Percentiles rank a stretch among this genome's conserved stretches.
These are phyloP conservation scores for Microctonus brassicae DNA, from an alignment of 2,888 invertebrate species.

Conservation along the genomic window DNA sequence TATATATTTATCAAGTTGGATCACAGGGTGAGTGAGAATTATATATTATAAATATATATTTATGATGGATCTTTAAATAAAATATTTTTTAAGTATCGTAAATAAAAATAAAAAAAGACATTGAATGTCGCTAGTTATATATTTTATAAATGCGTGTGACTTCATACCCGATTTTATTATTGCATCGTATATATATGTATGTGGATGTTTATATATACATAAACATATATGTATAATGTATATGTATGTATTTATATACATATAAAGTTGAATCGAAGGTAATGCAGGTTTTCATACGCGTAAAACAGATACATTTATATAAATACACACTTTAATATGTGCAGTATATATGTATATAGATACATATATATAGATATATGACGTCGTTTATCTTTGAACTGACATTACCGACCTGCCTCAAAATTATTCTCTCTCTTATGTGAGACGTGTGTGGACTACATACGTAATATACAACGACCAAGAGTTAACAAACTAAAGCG, in stretches of 20 bases:
- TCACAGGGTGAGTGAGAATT: too few species aligned
- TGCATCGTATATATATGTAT: too few species aligned
- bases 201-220: too few species aligned
- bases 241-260: neutral
- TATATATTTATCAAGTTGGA: too few species aligned
- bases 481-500: neutral
- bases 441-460: neutral
- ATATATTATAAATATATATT: neutral
- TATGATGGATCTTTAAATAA: neutral
- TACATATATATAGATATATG: conserved; percentile 34
- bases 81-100: neutral
- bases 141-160: too few species aligned
- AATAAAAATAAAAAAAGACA: neutral
- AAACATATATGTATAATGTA: too few species aligned
- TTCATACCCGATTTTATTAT: neutral
- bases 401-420: conserved; percentile 64
- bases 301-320: neutral
- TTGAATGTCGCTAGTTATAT: neutral
- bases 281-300: conserved; percentile 54
- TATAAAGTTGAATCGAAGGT: conserved; percentile 55
- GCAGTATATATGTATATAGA: neutral
- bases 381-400: conserved; percentile 43
- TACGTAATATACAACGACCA: neutral
- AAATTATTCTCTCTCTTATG: conserved; percentile 42
- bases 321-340: conserved; percentile 5